These are phyloP conservation scores for Hemiscyllium ocellatum DNA, from an alignment of 2,113 vertebrate species.

Conservation along the genomic window DNA sequence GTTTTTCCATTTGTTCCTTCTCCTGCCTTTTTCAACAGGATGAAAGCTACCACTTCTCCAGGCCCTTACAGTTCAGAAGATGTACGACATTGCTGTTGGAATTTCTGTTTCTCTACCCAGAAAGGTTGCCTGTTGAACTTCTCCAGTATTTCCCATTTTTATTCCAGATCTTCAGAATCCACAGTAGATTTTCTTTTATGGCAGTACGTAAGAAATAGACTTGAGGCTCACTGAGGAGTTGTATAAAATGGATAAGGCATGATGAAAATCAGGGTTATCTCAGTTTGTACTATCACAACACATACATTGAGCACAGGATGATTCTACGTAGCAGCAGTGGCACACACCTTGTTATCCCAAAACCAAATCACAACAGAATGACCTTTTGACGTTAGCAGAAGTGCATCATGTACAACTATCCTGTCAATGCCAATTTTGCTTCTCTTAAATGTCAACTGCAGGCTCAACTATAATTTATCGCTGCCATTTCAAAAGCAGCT, in stretches of 20 bases:
- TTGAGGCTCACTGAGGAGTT: not conserved
- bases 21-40: too few relatives aligned
- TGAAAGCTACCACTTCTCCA: too few relatives aligned
- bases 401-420: not conserved
- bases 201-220: not conserved
- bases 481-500: not conserved
- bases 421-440: not conserved
- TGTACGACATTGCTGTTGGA: too few relatives aligned
- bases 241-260: not conserved
- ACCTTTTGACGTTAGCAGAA: not conserved
- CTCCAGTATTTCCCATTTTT: too few relatives aligned
- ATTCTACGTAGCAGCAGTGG: not conserved
- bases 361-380: not conserved
- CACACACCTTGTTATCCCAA: not conserved
- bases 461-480: not conserved
- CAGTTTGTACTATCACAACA: not conserved
- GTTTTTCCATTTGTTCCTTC: too few relatives aligned
- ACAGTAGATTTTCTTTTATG: too few relatives aligned
- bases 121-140: too few relatives aligned
- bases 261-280: not conserved
- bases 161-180: too few relatives aligned
- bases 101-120: too few relatives aligned
- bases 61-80: too few relatives aligned
- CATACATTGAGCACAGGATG: not conserved
- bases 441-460: not conserved